These are phyloP conservation scores for Bos taurus DNA, from an alignment of 2,113 vertebrate species.

Conservation along the genomic window DNA sequence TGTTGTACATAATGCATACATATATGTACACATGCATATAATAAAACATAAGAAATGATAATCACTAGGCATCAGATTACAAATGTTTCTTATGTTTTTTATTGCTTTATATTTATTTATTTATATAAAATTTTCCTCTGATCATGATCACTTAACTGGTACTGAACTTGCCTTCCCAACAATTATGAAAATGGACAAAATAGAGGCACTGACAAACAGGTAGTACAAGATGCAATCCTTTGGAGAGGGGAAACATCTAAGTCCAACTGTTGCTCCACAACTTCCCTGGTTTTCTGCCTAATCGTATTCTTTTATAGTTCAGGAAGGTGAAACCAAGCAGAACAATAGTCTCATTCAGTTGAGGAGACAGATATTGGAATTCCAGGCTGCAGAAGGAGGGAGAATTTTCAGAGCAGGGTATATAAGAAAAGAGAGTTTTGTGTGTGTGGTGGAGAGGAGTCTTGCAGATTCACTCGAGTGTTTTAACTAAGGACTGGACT, in stretches of 20 bases:
- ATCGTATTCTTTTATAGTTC: neutral
- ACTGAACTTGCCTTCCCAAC: neutral
- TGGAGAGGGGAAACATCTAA: neutral
- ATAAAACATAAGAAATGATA: conserved; percentile 4
- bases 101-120: neutral
- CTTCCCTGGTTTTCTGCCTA: neutral
- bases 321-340: neutral
- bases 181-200: neutral
- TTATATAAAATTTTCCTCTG: neutral
- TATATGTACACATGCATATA: neutral
- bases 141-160: neutral
- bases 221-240: neutral
- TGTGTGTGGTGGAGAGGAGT: neutral
- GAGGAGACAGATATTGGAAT: neutral
- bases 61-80: neutral
- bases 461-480: neutral
- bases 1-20: neutral
- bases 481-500: neutral
- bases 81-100: neutral
- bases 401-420: neutral
- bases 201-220: neutral
- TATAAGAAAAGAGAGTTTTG: neutral
- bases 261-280: neutral
- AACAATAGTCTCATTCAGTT: neutral
- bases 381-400: neutral